Evolutionary conservation across 2,113 vertebrate species (phyloP), one percentile per base, ranked within the genome.

Genomic region (Neotoma lepida): DNA sequence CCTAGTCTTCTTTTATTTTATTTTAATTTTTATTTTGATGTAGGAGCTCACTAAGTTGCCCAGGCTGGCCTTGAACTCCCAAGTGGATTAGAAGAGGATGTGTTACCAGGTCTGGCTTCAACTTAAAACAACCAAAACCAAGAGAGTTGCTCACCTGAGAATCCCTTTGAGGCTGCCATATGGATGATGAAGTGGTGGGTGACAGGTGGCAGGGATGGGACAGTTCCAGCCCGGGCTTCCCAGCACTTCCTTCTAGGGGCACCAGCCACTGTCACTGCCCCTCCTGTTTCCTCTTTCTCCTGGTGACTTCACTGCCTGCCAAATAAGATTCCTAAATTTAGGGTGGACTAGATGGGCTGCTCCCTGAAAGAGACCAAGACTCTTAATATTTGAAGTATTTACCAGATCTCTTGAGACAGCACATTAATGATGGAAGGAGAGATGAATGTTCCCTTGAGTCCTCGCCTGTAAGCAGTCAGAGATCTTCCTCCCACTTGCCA

Each of bases 371-470:
- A 90, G 90, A 91, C 22, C 66, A 71, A 94, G 94, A 8, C 92
- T 88, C 80, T 89, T 90, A 84, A 88, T 89, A 91, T 74, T 89
- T 85, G n/a, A 91, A 94, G 49, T 94, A 94, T 96, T 94, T 88
- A 68, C 70, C 28, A 49, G 89, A 15, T 74, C 81, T 66, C 88
- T 88, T 76, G 88, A 94, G 76, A 95, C 12, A 64, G 81, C 39
- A 51, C 88, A 88, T 90, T 88, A 80, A 89, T 39, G 81, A 74
- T 63, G 56, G 78, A 87, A 96, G 35, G 64, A 92, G 9, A 70
- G 66, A 33, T 49, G 85, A 46, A 26, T 77, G 54, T 82, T 82
- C n/a, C 84, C 64, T 68, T 8, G 44, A 3, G 26, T 86, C 61
- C 82, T 39, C 56, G 89, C 9, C 61, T 77, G 51, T 71, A 70